Evolutionary conservation across 2,797 vertebrate species (phyloP).

Genomic region (Neoniphon sammara): DNA sequence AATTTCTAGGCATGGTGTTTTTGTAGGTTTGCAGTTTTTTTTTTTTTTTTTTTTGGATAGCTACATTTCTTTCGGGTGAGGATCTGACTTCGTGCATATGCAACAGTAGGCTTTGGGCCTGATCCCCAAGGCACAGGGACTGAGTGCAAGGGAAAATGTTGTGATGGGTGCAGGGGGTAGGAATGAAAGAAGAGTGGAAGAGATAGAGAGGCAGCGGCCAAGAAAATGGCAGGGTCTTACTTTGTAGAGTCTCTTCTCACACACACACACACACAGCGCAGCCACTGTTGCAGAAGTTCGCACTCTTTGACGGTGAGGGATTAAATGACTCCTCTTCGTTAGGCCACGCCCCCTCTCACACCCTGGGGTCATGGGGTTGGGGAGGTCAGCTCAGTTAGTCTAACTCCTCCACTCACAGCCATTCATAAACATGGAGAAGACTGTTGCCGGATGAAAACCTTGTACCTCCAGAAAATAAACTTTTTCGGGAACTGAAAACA

Average conservation of each 20-base stretch:
- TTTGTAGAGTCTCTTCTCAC: background rate
- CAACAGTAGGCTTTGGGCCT: constrained; percentile 14
- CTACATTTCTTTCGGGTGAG: constrained; percentile 30
- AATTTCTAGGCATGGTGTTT: constrained; percentile 40
- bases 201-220: constrained; percentile 2
- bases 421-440: constrained; percentile 27
- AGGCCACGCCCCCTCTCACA: constrained; percentile 44
- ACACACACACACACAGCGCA: constrained; percentile 15
- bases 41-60: constrained; percentile 45
- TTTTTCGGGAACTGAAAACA: too few species aligned
- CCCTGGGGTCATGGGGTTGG: constrained; percentile 42
- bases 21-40: constrained; percentile 32
- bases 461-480: background rate
- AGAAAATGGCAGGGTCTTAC: constrained; percentile 21
- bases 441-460: background rate
- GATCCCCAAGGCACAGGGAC: constrained; percentile 6
- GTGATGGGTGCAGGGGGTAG: constrained; percentile 30
- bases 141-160: constrained; percentile 29
- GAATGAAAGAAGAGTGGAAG: constrained; percentile 16
- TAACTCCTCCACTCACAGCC: constrained; percentile 38
- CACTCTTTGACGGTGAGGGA: constrained; percentile 46
- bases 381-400: constrained; percentile 58
- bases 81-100: constrained; percentile 36
- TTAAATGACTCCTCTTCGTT: constrained; percentile 63
- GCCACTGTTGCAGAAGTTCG: constrained; percentile 31